Base-by-base conservation (phyloP, 2,888 invertebrate species). In the Rhyacophila evoluta region DNA sequence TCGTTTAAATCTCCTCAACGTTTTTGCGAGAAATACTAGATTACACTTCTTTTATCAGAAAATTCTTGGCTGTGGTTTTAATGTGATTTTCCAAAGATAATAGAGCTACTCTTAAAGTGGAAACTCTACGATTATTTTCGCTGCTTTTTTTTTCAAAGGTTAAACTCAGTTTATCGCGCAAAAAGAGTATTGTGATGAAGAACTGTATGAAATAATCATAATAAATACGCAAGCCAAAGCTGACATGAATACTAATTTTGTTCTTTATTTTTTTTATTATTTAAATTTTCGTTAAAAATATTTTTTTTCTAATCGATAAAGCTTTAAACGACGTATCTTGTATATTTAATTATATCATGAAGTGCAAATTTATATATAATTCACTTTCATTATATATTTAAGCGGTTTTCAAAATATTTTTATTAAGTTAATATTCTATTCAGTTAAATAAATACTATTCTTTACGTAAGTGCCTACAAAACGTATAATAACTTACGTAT, bases 1-100 rank as follows among this genome's bases (percentile, higher is more conserved):
- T 77, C 74, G 55, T 55, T 55, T 55, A 55, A 55, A 36, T 55
- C 55, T 25, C 74, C n/a, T 68, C 68, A 37, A 37, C 68, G 29
- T 68, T 68, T 74, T 37, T 68, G 37, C 25, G 68, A 27, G 41
- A 74, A 27, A 68, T 37, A 28, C 12, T 69, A 39, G 75, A 75
- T 75, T 69, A 29, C 69, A 28, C 69, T 69, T 75, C 25, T 69
- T 69, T 38, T 39, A 69, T 38, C 39, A 75, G 39, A 75, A 69
- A 75, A 70, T 70, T 55, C 55, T 55, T 69, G 69, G 69, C 75
- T 27, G 12, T 15, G 28, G 28, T 29, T 69, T 38, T 28, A 69
- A 38, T 69, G 37, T 39, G 75, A 75, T 75, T 75, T 75, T 28
- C 68, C 37, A 41, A 15, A 69, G 75, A 75, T 75, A 75, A 75